Base-by-base conservation (phyloP, 1,140 invertebrate species). In the Drosophila ambigua region DNA sequence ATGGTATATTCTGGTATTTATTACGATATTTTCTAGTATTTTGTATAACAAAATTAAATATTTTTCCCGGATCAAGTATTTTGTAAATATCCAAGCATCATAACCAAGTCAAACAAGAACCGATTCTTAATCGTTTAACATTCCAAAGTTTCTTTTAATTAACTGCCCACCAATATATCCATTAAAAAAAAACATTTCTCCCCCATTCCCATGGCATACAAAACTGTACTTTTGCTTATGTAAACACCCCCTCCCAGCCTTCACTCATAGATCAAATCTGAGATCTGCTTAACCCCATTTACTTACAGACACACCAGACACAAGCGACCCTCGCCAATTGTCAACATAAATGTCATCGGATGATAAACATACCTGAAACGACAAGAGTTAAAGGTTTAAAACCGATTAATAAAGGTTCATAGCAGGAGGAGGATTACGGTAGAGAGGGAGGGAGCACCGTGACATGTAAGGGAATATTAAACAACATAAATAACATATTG, bases 401-500 rank as follows among this genome's bases (percentile, higher is more conserved):
- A 68, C 58, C 72, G 73, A 76, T 76, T 76, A 76, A 76, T 76
- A 76, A 68, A 76, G 53, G 64, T 48, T 53, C 15, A 61, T 23
- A 61, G 11, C 11, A 52, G 28, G 5, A 11, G 28, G 62, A 39
- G 35, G 11, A 2, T 39, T 39, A 39, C 35, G 0, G 11, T 39
- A 39, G 35, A 5, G 11, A 2, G 35, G 35, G 35, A 39, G 41
- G 41, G 6, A 9, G 48, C 23, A 68, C 55, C 43, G 64, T 65
- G 66, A 69, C 61, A 66, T 74, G 63, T 69, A 76, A 68, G 77
- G 59, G 60, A 66, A 77, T 85, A 87, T 87, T 85, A 81, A 84
- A 84, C 67, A 87, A 77, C 65, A 77, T 84, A 80, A 80, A 83
- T 76, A 72, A 80, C 80, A 84, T 80, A 81, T 87, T 81, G 76